These are phyloP conservation scores for Vireo altiloquus DNA, from an alignment of 2,113 vertebrate species.

Conservation along the genomic window DNA sequence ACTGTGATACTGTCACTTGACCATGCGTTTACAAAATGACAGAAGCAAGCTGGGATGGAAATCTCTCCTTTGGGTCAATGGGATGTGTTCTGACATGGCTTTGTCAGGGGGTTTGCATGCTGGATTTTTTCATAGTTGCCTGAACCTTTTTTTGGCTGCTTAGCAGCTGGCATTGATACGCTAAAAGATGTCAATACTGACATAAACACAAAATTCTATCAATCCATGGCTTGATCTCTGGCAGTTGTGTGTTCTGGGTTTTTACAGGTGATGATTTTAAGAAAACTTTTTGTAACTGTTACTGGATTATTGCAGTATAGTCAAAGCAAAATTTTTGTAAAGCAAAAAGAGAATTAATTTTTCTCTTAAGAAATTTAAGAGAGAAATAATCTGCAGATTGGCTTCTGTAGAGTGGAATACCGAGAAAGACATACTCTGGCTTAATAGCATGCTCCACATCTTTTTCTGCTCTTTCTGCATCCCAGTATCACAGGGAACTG, in stretches of 20 bases:
- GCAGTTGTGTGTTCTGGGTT: not conserved
- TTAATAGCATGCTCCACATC: not conserved
- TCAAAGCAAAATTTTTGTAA: not conserved
- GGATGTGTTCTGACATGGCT: not conserved
- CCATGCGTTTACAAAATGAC: not conserved
- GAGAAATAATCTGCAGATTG: not conserved
- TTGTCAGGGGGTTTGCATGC: not conserved
- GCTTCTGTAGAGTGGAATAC: not conserved
- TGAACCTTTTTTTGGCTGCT: not conserved
- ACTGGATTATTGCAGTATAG: not conserved
- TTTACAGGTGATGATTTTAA: not conserved
- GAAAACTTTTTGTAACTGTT: not conserved
- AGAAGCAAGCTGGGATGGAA: not conserved
- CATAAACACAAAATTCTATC: not conserved
- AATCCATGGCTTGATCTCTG: not conserved
- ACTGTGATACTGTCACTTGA: not conserved
- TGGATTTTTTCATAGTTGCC: not conserved
- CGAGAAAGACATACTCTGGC: not conserved
- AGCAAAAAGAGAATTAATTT: too few relatives aligned
- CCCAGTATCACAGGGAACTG: not conserved
- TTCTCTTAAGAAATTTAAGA: not conserved
- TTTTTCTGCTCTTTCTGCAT: not conserved
- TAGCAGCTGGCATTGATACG: not conserved
- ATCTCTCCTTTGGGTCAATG: not conserved
- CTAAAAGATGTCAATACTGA: not conserved